A percentile compares a stretch with the other conserved stretches of the same genome.
Conservation (phyloP, 2,888 invertebrate genomes). For the Alloscopus bannaensis region DNA sequence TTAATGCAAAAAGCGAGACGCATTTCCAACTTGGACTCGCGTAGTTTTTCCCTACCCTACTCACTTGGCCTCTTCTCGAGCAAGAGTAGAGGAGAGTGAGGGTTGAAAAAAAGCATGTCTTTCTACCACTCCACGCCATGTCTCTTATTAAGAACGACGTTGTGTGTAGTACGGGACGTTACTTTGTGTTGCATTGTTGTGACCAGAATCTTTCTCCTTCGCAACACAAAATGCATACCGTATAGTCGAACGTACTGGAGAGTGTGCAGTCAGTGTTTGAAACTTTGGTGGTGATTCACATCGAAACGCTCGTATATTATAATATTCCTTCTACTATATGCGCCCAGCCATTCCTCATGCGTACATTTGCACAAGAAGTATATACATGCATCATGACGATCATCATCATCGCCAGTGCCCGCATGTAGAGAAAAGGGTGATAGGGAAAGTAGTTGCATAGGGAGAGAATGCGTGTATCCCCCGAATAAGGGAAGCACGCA, state of each 20-base stretch:
- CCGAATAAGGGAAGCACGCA: constrained; percentile 1
- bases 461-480: background rate
- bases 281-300: too few relatives aligned
- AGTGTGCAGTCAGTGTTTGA: background rate
- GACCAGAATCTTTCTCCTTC: background rate
- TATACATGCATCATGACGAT: constrained; percentile 14
- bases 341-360: background rate
- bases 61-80: background rate
- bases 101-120: background rate
- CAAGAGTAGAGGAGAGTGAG: background rate
- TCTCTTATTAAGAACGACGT: background rate
- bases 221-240: background rate
- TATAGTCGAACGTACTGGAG: background rate
- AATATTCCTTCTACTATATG: too few relatives aligned
- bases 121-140: too few relatives aligned
- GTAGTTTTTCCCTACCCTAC: background rate
- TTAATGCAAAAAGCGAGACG: too few relatives aligned
- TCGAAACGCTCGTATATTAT: too few relatives aligned
- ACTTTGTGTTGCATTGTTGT: background rate
- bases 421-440: background rate
- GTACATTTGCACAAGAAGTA: constrained; percentile 3
- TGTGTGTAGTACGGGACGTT: background rate
- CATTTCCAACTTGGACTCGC: too few relatives aligned
- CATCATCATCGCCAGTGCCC: background rate
- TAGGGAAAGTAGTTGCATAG: background rate